Evolutionary conservation across 2,797 vertebrate genomes (phyloP).

Genomic region (Diplodus puntazzo): DNA sequence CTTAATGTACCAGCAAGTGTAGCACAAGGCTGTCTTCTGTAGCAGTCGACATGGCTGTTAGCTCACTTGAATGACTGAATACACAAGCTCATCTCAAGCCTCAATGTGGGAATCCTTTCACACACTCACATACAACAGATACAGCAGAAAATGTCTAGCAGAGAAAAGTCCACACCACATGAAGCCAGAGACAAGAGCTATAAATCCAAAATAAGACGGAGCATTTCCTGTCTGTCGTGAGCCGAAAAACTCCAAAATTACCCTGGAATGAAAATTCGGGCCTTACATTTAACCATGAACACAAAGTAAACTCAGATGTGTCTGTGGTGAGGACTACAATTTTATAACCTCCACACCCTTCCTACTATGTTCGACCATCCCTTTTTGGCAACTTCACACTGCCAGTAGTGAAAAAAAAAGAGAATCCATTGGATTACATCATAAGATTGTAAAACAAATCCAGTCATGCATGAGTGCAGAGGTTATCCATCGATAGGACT

Average conservation of each 20-base stretch:
- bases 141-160: slow-evolving; percentile 9
- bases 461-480: slow-evolving; percentile 27
- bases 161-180: not conserved
- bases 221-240: slow-evolving; percentile 58
- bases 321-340: slow-evolving; percentile 31
- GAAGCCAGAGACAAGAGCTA: slow-evolving; percentile 28
- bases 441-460: slow-evolving; percentile 54
- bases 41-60: not conserved
- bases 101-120: not conserved
- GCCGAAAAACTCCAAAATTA: slow-evolving; percentile 46
- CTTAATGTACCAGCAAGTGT: not conserved
- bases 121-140: not conserved
- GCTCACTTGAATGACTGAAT: not conserved
- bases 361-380: not conserved
- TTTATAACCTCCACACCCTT: slow-evolving; percentile 50
- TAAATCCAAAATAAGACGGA: slow-evolving; percentile 55
- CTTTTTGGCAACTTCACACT: slow-evolving; percentile 12
- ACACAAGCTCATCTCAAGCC: not conserved
- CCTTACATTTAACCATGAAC: slow-evolving; percentile 50
- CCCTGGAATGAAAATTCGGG: slow-evolving; percentile 58
- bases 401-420: not conserved
- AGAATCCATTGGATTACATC: slow-evolving; percentile 26
- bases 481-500: slow-evolving; percentile 3
- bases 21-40: not conserved
- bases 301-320: slow-evolving; percentile 56